Evolutionary conservation across 2,113 vertebrate species (phyloP).

Genomic region (Xiphophorus maculatus): DNA sequence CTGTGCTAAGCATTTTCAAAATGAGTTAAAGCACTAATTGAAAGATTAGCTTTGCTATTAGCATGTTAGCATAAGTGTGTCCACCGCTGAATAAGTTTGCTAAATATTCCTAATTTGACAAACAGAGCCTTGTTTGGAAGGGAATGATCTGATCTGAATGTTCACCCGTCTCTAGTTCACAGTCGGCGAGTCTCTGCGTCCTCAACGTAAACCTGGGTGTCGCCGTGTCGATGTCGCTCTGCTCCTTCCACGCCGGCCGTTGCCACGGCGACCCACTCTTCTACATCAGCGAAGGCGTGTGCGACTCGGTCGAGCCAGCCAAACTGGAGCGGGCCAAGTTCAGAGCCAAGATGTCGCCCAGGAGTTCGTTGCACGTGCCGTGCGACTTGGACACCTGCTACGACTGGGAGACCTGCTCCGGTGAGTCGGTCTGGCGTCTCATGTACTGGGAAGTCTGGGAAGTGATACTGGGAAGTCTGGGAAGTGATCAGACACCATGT

Average conservation of each 20-base stretch:
- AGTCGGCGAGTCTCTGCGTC: conserved; percentile 82
- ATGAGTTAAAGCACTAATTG: no score
- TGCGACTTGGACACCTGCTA: conserved; percentile 89
- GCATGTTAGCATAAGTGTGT: no score
- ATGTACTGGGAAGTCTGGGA: no score
- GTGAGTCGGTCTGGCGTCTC: conserved; percentile 65
- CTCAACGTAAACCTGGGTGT: conserved; percentile 72
- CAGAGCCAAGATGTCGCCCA: conserved; percentile 78
- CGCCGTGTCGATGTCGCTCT: conserved; percentile 81
- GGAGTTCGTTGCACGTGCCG: conserved; percentile 79
- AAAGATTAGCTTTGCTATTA: no score
- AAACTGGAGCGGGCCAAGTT: conserved; percentile 84
- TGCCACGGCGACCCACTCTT: conserved; percentile 84
- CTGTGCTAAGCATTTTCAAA: no score
- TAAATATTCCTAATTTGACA: no score
- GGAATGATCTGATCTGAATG: background rate
- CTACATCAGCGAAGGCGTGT: conserved; percentile 81
- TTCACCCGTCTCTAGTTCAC: conserved; percentile 63
- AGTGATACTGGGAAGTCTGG: no score
- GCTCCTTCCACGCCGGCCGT: conserved; percentile 81
- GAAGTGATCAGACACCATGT: background rate
- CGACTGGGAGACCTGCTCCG: conserved; percentile 91
- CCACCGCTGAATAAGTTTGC: no score
- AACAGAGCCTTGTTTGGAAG: background rate
- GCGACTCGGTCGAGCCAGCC: conserved; percentile 45